A percentile compares a stretch with the other conserved stretches of the same genome.
phyloP scores from a whole-genome alignment of 2,113 vertebrate genomes.

The Lota lota region DNA sequence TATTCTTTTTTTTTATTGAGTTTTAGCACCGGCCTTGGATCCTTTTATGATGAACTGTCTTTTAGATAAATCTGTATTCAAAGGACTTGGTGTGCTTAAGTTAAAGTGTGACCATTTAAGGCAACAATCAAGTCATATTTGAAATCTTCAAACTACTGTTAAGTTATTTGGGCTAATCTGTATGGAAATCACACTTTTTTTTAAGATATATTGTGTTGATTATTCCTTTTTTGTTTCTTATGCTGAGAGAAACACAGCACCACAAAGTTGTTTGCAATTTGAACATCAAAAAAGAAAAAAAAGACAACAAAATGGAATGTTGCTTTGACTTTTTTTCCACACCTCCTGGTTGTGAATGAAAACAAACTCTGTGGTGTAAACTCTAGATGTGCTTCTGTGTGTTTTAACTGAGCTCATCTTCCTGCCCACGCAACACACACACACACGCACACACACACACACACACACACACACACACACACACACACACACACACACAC shows the following conservation, averaged over 20 bases:
- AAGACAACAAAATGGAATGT: constrained; percentile 74
- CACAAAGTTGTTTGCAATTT: constrained; percentile 79
- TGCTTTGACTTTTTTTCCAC: constrained; percentile 81
- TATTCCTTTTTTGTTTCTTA: constrained; percentile 63
- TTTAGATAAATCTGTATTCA: constrained; percentile 65
- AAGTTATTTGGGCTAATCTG: constrained; percentile 81
- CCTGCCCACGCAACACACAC: constrained; percentile 83
- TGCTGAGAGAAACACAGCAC: constrained; percentile 56
- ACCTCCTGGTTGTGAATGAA: constrained; percentile 88
- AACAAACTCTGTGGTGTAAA: constrained; percentile 86
- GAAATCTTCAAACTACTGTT: constrained; percentile 65
- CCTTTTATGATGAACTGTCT: constrained; percentile 64
- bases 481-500: no score
- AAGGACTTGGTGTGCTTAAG: constrained; percentile 61
- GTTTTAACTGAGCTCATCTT: constrained; percentile 91
- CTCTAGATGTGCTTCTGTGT: constrained; percentile 88
- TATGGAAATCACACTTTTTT: constrained; percentile 74
- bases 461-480: no score
- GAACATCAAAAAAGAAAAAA: constrained; percentile 70
- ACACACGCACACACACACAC: background rate
- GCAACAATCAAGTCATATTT: constrained; percentile 72
- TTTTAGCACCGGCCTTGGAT: constrained; percentile 66
- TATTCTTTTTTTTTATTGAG: constrained; percentile 49
- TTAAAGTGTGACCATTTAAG: constrained; percentile 62
- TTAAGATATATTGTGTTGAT: constrained; percentile 75